Percentiles rank a stretch among this genome's conserved stretches.
phyloP scores from a whole-genome alignment of 2,888 invertebrate species.

The Schrankia costaestrigalis region DNA sequence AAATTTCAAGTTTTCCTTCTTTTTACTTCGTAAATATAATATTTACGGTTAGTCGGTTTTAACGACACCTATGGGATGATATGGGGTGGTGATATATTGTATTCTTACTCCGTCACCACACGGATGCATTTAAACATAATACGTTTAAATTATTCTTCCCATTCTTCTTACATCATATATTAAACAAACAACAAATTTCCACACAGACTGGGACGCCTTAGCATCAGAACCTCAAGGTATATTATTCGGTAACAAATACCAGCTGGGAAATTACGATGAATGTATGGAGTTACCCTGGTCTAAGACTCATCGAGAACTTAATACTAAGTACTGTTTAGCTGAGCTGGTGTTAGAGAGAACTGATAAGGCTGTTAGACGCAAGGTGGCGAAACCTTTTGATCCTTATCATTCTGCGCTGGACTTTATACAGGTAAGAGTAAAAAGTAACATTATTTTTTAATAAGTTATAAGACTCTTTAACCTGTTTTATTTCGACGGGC shows the following conservation, averaged over 20 bases:
- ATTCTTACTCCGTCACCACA: too few relatives aligned
- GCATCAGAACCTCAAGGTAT: constrained; percentile 80
- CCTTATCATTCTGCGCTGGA: constrained; percentile 70
- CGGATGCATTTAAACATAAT: background rate
- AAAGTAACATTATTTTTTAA: background rate
- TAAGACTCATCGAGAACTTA: constrained; percentile 46
- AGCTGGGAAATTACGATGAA: constrained; percentile 83
- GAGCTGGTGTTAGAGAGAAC: constrained; percentile 64
- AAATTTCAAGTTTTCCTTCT: too few relatives aligned
- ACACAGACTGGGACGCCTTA: constrained; percentile 83
- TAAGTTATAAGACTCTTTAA: too few relatives aligned
- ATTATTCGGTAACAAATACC: constrained; percentile 77
- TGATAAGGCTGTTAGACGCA: constrained; percentile 43
- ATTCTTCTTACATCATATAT: background rate
- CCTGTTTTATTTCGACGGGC: background rate
- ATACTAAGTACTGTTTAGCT: constrained; percentile 73
- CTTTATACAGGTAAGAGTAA: constrained; percentile 58
- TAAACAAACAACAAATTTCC: background rate
- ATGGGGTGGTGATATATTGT: too few relatives aligned
- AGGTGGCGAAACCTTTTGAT: constrained; percentile 39
- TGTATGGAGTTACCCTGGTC: constrained; percentile 69
- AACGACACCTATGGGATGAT: too few relatives aligned
- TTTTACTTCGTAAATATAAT: too few relatives aligned
- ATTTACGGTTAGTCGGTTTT: too few relatives aligned
- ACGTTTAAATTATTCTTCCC: background rate